phyloP scores from a whole-genome alignment of 2,888 invertebrate species.

The Trypoxylon attenuatum region DNA sequence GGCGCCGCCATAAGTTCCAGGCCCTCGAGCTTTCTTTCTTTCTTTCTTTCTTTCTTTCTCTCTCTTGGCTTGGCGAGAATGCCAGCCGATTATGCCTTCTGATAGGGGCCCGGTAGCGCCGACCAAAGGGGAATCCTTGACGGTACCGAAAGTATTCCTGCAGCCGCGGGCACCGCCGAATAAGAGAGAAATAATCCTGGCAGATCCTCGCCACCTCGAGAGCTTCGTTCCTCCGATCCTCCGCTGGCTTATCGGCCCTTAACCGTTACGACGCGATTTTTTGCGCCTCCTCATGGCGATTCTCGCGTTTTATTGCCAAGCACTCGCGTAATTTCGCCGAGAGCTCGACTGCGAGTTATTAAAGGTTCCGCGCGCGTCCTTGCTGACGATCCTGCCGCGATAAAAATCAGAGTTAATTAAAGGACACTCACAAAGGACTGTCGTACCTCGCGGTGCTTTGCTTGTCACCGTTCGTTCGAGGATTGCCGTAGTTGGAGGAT shows the following conservation, averaged over 20 bases:
- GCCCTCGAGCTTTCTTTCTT: conserved; percentile 47
- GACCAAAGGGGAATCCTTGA: conserved; percentile 19
- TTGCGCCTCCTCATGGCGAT: conserved; percentile 26
- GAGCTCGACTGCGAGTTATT: not conserved
- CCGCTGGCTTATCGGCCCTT: conserved; percentile 33
- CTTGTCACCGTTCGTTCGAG: too few relatives aligned
- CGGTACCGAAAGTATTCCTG: conserved; percentile 33
- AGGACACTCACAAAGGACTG: not conserved
- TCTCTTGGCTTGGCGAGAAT: conserved; percentile 52
- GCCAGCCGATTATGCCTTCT: conserved; percentile 64
- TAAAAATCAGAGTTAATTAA: conserved; percentile 3
- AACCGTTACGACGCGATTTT: conserved; percentile 45
- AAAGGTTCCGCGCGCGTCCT: not conserved
- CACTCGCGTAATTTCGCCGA: not conserved
- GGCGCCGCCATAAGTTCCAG: conserved; percentile 63
- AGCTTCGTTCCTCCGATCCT: conserved; percentile 2
- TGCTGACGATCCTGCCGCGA: not conserved
- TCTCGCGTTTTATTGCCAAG: conserved; percentile 6
- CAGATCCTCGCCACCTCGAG: conserved; percentile 22
- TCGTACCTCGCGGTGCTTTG: not conserved
- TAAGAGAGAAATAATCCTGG: conserved; percentile 43
- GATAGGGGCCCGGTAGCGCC: conserved; percentile 57
- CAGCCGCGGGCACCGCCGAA: conserved; percentile 1
- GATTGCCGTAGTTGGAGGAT: too few relatives aligned
- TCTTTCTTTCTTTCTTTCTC: conserved; percentile 48